phyloP scores from a whole-genome alignment of 2,888 invertebrate genomes.

The Petrolisthes cinctipes region DNA sequence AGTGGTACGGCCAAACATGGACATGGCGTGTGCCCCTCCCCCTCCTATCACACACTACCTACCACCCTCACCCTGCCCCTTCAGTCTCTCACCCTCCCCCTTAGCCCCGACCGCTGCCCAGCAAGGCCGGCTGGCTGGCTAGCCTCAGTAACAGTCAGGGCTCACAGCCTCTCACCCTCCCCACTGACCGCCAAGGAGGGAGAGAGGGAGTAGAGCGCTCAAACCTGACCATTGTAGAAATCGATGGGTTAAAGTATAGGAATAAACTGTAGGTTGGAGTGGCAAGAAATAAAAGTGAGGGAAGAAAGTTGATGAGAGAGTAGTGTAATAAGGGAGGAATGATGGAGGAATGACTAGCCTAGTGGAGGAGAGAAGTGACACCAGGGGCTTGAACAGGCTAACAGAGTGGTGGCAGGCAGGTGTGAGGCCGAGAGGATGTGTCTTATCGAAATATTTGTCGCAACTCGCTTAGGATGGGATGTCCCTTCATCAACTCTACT shows the following conservation, averaged over 20 bases:
- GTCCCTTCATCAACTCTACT: no score
- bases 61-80: background rate
- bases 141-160: background rate
- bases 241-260: background rate
- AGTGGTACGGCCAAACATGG: conserved; percentile 41
- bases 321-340: background rate
- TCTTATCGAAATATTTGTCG: conserved; percentile 3
- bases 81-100: background rate
- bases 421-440: conserved; percentile 1
- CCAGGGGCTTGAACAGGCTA: background rate
- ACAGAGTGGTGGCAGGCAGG: background rate
- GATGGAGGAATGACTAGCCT: no score
- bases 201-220: background rate
- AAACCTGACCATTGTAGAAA: background rate
- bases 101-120: background rate
- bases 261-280: background rate
- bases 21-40: conserved; percentile 16
- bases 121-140: conserved; percentile 12
- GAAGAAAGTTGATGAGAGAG: background rate
- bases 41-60: background rate
- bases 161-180: conserved; percentile 10
- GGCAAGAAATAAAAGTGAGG: background rate
- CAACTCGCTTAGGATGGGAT: background rate
- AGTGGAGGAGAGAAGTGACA: background rate
- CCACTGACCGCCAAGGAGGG: background rate